A percentile compares a stretch with the other conserved stretches of the same genome.
These are phyloP conservation scores for Darevskia mixta DNA, from an alignment of 2,797 vertebrate species.

Conservation along the genomic window DNA sequence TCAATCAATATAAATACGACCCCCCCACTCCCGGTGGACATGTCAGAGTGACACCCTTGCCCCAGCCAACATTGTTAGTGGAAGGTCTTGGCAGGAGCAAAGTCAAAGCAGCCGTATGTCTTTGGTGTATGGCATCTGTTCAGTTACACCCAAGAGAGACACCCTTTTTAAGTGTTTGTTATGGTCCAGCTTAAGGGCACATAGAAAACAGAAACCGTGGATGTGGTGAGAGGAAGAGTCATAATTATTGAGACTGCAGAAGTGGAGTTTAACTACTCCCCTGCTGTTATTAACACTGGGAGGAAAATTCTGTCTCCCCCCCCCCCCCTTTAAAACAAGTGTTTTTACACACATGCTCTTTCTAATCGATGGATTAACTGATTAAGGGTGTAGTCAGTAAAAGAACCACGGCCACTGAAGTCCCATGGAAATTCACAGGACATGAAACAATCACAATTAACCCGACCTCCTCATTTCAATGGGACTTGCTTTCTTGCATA, in stretches of 20 bases:
- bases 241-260: not conserved
- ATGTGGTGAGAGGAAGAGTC: too few relatives aligned
- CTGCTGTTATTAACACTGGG: too few relatives aligned
- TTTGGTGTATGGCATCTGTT: not conserved
- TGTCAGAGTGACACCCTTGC: not conserved
- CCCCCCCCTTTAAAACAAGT: not conserved
- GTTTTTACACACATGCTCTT: not conserved
- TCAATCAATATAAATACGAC: too few relatives aligned
- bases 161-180: not conserved
- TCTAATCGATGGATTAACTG: not conserved
- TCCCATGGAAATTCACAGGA: not conserved
- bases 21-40: not conserved
- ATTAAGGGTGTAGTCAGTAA: too few relatives aligned
- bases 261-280: not conserved
- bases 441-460: not conserved
- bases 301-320: not conserved
- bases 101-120: not conserved
- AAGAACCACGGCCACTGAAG: not conserved
- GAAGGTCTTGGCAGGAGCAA: too few relatives aligned
- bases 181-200: too few relatives aligned
- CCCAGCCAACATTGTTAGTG: not conserved
- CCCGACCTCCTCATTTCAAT: not conserved
- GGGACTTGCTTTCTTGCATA: not conserved
- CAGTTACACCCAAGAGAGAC: not conserved
- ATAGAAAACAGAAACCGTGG: accelerated